A percentile compares a stretch with the other conserved stretches of the same genome.
Conservation (phyloP, 2,888 invertebrate species). For the Acheta domesticus region DNA sequence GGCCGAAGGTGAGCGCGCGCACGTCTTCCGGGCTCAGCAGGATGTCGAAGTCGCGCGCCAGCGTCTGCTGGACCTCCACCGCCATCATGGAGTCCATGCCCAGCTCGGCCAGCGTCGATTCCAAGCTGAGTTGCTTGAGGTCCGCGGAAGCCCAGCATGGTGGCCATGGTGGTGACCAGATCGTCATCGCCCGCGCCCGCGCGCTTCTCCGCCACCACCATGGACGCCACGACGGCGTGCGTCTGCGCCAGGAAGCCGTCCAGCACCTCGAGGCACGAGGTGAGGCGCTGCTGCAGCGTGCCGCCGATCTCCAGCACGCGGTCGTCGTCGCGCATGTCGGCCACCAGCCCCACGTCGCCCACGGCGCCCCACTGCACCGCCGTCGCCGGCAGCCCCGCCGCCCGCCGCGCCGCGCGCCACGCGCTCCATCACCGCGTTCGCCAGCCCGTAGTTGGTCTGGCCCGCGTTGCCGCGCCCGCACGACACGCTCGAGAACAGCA, state of each 20-base stretch:
- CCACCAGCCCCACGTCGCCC: conserved; percentile 72
- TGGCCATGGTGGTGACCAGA: background rate
- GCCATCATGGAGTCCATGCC: conserved; percentile 98
- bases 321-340: conserved; percentile 50
- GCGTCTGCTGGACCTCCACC: conserved; percentile 89
- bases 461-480: conserved; percentile 90
- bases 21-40: conserved; percentile 83
- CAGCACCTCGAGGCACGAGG: conserved; percentile 73
- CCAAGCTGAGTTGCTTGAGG: conserved; percentile 61
- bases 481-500: conserved; percentile 86
- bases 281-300: conserved; percentile 78
- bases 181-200: conserved; percentile 44
- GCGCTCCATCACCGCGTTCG: conserved; percentile 87
- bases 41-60: conserved; percentile 86
- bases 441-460: conserved; percentile 86
- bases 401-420: conserved; percentile 71
- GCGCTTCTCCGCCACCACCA: conserved; percentile 82
- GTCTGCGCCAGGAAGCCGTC: conserved; percentile 63
- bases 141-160: conserved; percentile 49
- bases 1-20: conserved; percentile 70
- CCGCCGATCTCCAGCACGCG: conserved; percentile 52
- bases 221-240: conserved; percentile 68
- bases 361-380: conserved; percentile 93
- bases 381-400: conserved; percentile 69
- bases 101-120: conserved; percentile 72